Evolutionary conservation across 2,113 vertebrate species (phyloP).

Genomic region (Crotalus tigris): DNA sequence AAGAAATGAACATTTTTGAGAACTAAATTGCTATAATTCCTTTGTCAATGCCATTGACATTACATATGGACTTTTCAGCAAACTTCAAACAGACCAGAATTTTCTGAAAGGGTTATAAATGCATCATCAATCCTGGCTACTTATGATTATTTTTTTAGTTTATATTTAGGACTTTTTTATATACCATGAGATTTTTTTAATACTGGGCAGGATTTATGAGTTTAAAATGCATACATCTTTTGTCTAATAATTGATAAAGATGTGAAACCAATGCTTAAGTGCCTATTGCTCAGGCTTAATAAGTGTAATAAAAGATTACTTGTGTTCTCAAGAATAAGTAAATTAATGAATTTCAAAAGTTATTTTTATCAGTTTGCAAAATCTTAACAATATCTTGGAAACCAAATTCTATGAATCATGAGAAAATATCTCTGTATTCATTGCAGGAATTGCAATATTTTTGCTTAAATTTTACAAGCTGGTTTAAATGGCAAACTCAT

Average conservation of each 20-base stretch:
- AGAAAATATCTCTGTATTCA: conserved; percentile 34
- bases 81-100: neutral
- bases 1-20: conserved; percentile 26
- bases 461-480: neutral
- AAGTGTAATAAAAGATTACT: conserved; percentile 30
- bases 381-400: conserved; percentile 33
- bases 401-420: conserved; percentile 31
- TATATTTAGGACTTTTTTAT: neutral
- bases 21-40: conserved; percentile 2
- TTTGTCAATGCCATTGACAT: neutral
- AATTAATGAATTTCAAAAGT: conserved; percentile 31
- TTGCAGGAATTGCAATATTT: conserved; percentile 1
- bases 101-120: neutral
- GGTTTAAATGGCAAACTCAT: neutral
- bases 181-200: conserved; percentile 1
- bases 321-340: conserved; percentile 1
- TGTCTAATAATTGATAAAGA: conserved; percentile 41
- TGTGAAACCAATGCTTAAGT: conserved; percentile 24
- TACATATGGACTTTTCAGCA: neutral
- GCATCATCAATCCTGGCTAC: neutral
- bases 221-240: conserved; percentile 23
- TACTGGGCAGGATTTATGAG: neutral
- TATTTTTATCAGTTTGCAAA: conserved; percentile 29
- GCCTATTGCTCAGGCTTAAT: conserved; percentile 16
- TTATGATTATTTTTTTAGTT: neutral